These are phyloP conservation scores for Hyla sarda DNA, from an alignment of 2,113 vertebrate genomes.

Conservation along the genomic window DNA sequence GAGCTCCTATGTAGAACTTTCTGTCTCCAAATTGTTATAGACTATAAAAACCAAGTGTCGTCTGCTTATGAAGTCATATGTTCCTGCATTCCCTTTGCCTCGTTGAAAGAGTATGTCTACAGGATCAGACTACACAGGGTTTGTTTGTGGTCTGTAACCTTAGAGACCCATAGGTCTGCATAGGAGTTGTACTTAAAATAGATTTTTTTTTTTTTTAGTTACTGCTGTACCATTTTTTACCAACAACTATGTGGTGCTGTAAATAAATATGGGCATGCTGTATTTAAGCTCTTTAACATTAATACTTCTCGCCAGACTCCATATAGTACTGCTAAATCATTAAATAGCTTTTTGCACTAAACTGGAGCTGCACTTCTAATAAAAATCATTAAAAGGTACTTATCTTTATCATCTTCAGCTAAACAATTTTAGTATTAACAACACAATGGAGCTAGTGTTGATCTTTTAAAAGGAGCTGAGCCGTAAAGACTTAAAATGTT, in stretches of 20 bases:
- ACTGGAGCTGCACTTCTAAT: conserved; percentile 26
- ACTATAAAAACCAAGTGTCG: too few relatives aligned
- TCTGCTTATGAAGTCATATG: too few relatives aligned
- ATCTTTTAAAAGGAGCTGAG: conserved; percentile 45
- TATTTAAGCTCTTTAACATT: conserved; percentile 50
- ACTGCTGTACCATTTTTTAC: not conserved
- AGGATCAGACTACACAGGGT: not conserved
- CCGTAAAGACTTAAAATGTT: conserved; percentile 41
- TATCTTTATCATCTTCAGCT: conserved; percentile 53
- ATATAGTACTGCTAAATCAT: conserved; percentile 43
- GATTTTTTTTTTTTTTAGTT: not conserved
- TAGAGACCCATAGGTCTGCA: not conserved
- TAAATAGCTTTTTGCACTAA: conserved; percentile 51
- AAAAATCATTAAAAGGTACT: conserved; percentile 53
- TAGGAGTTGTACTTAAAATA: not conserved
- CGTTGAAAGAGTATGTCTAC: too few relatives aligned
- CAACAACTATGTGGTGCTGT: not conserved
- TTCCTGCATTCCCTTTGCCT: not conserved
- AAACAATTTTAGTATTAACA: conserved; percentile 55
- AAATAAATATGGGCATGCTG: conserved; percentile 40
- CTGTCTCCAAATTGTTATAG: too few relatives aligned
- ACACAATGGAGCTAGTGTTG: conserved; percentile 52
- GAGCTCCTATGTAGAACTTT: too few relatives aligned
- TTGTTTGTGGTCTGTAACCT: not conserved
- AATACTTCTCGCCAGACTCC: conserved; percentile 45